Conservation (phyloP, 1,140 invertebrate genomes). For the Formica selysi region DNA sequence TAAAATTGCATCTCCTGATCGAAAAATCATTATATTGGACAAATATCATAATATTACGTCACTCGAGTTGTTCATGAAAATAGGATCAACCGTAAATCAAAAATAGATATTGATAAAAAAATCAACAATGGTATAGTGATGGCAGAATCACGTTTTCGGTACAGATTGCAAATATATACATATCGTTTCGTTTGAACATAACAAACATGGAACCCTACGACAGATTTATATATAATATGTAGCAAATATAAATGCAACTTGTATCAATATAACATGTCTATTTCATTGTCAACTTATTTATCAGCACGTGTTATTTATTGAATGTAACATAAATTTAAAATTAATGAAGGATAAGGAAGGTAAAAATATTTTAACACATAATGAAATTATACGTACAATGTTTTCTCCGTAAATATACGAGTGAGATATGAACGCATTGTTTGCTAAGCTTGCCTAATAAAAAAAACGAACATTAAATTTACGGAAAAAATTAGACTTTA, state of each 20-base stretch:
- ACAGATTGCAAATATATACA: slow-evolving; percentile 32
- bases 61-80: slow-evolving; percentile 23
- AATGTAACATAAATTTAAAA: background rate
- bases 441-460: background rate
- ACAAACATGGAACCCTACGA: slow-evolving; percentile 9
- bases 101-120: slow-evolving; percentile 44
- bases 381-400: background rate
- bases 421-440: background rate
- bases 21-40: slow-evolving; percentile 33
- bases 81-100: slow-evolving; percentile 26
- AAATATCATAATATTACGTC: slow-evolving; percentile 47
- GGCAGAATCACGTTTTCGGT: slow-evolving; percentile 43
- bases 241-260: slow-evolving; percentile 25
- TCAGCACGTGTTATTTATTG: background rate
- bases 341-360: background rate
- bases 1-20: slow-evolving; percentile 24
- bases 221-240: slow-evolving; percentile 29
- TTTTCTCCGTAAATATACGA: background rate
- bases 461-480: background rate
- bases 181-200: slow-evolving; percentile 28
- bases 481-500: slow-evolving; percentile 23
- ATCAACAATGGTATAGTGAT: slow-evolving; percentile 34
- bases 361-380: background rate
- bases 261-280: background rate
- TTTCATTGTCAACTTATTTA: slow-evolving; percentile 14